A percentile compares a stretch with the other conserved stretches of the same genome.
Evolutionary conservation across 2,888 invertebrate genomes (phyloP).

Genomic region (Cerastis leucographa): DNA sequence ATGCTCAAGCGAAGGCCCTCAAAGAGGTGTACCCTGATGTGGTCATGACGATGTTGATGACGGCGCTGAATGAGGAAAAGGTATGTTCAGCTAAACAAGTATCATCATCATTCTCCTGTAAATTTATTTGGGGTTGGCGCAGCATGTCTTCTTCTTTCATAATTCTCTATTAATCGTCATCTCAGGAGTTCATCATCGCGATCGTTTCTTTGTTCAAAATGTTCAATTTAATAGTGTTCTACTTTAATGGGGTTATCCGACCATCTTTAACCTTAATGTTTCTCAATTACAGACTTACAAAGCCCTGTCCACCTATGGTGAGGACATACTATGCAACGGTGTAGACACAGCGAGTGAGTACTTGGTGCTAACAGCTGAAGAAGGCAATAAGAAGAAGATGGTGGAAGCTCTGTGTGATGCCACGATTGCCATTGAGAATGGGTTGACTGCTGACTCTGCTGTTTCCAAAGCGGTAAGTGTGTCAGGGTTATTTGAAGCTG

Average conservation of each 20-base stretch:
- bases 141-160: not conserved
- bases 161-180: not conserved
- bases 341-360: conserved; percentile 73
- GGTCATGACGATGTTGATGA: conserved; percentile 76
- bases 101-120: not conserved
- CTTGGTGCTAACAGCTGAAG: conserved; percentile 72
- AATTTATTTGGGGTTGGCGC: not conserved
- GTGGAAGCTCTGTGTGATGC: conserved; percentile 77
- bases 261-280: not conserved
- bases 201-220: not conserved
- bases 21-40: conserved; percentile 78
- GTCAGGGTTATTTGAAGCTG: not conserved
- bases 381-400: conserved; percentile 62
- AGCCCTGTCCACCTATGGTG: conserved; percentile 78
- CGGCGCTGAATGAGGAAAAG: conserved; percentile 84
- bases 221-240: not conserved
- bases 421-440: conserved; percentile 78
- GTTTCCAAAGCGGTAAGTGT: conserved; percentile 83
- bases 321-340: conserved; percentile 81
- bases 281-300: conserved; percentile 78
- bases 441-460: conserved; percentile 76
- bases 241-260: not conserved
- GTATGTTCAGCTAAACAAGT: conserved; percentile 67
- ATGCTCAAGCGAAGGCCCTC: conserved; percentile 68
- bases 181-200: not conserved